These are phyloP conservation scores for Megaleporinus macrocephalus DNA, from an alignment of 2,113 vertebrate genomes.

Conservation along the genomic window DNA sequence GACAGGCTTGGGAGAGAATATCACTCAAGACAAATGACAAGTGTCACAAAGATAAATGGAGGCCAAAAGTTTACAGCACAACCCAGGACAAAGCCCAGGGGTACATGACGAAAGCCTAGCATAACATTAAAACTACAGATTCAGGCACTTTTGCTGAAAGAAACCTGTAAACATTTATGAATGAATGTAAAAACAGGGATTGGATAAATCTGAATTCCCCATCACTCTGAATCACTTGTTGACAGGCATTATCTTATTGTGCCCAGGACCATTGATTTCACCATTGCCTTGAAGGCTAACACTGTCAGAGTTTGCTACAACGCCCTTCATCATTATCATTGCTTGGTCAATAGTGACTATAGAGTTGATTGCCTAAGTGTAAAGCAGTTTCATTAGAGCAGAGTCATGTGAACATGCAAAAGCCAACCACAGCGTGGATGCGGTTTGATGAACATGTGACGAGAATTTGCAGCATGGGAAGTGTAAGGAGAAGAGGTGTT, in stretches of 20 bases:
- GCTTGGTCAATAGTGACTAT: constrained; percentile 20
- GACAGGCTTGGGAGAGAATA: background rate
- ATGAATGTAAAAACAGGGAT: background rate
- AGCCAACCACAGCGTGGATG: background rate
- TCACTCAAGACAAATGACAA: constrained; percentile 4
- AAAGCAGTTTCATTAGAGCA: constrained; percentile 18
- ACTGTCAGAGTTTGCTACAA: background rate
- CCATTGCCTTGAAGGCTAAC: background rate
- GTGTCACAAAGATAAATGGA: constrained; percentile 21
- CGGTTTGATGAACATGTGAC: background rate
- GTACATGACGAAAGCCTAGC: background rate
- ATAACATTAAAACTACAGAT: background rate
- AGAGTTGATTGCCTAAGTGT: constrained; percentile 22
- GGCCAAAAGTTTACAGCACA: background rate
- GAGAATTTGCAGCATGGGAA: background rate
- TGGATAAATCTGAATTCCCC: background rate
- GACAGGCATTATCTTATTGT: background rate
- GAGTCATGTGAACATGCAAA: background rate
- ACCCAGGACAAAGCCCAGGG: background rate
- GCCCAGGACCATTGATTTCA: constrained; percentile 19
- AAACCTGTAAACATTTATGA: background rate
- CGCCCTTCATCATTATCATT: constrained; percentile 30
- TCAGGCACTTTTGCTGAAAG: background rate
- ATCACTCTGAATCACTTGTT: background rate
- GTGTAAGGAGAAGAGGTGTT: background rate